Conservation (phyloP, 2,888 invertebrate species). For the Agrilus mali region DNA sequence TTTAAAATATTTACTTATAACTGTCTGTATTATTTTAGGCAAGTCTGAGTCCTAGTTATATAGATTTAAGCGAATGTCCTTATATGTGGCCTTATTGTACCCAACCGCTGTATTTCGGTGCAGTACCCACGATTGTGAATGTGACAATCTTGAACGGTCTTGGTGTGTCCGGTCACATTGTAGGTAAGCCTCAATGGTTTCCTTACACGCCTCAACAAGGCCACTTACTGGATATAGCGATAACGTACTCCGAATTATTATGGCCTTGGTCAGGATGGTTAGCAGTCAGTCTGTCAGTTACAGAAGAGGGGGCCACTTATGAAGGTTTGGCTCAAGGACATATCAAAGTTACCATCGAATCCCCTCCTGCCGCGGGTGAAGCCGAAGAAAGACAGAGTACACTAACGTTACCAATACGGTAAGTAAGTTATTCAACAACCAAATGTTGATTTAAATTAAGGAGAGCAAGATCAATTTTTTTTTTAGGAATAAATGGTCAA, state of each 20-base stretch:
- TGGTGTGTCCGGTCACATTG: slow-evolving; percentile 75
- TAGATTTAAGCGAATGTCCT: slow-evolving; percentile 88
- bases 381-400: slow-evolving; percentile 42
- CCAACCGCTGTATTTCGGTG: slow-evolving; percentile 81
- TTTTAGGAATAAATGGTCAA: too few relatives aligned
- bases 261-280: slow-evolving; percentile 99
- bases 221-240: slow-evolving; percentile 62
- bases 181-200: slow-evolving; percentile 67
- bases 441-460: not conserved
- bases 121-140: slow-evolving; percentile 81
- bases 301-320: slow-evolving; percentile 49
- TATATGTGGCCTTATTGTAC: slow-evolving; percentile 99
- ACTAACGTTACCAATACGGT: slow-evolving; percentile 46
- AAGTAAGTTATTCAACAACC: not conserved
- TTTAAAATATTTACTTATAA: slow-evolving; percentile 24
- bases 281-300: slow-evolving; percentile 63
- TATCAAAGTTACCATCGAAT: slow-evolving; percentile 70
- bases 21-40: slow-evolving; percentile 39
- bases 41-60: slow-evolving; percentile 64
- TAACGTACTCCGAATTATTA: slow-evolving; percentile 64
- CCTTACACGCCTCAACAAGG: slow-evolving; percentile 76
- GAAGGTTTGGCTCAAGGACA: slow-evolving; percentile 76
- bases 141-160: slow-evolving; percentile 90
- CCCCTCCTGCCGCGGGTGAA: slow-evolving; percentile 52
- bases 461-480: too few relatives aligned